phyloP scores from a whole-genome alignment of 2,888 invertebrate genomes.

The Apamea anceps region DNA sequence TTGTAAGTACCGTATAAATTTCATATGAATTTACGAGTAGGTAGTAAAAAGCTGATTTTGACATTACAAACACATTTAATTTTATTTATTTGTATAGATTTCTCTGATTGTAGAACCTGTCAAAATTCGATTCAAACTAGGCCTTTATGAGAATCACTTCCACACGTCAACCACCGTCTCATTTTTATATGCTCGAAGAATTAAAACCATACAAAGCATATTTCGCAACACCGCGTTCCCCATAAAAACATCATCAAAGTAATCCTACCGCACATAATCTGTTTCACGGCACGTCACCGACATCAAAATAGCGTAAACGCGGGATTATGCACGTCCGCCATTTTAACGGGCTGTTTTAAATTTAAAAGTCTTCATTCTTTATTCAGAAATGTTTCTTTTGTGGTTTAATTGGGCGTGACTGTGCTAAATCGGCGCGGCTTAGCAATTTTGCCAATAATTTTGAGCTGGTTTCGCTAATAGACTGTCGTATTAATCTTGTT shows the following conservation, averaged over 20 bases:
- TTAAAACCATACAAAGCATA: constrained; percentile 3
- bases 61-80: too few species aligned
- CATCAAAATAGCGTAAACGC: constrained; percentile 55
- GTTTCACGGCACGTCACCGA: constrained; percentile 26
- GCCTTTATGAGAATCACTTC: not conserved
- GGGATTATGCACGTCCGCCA: constrained; percentile 67
- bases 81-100: not conserved
- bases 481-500: constrained; percentile 62
- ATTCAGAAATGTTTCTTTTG: constrained; percentile 65
- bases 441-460: constrained; percentile 58
- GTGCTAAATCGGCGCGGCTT: constrained; percentile 69
- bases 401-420: constrained; percentile 70
- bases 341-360: constrained; percentile 68
- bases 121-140: not conserved
- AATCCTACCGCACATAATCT: constrained; percentile 43
- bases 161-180: not conserved
- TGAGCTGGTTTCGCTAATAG: constrained; percentile 57
- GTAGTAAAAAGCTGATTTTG: too few species aligned
- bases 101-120: not conserved
- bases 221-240: not conserved
- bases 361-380: constrained; percentile 68
- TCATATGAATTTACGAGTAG: too few species aligned
- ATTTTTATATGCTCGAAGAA: constrained; percentile 4
- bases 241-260: constrained; percentile 42
- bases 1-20: too few species aligned